A percentile compares a stretch with the other conserved stretches of the same genome.
Evolutionary conservation across 2,113 vertebrate genomes (phyloP).

Genomic region (Otocyon megalotis): DNA sequence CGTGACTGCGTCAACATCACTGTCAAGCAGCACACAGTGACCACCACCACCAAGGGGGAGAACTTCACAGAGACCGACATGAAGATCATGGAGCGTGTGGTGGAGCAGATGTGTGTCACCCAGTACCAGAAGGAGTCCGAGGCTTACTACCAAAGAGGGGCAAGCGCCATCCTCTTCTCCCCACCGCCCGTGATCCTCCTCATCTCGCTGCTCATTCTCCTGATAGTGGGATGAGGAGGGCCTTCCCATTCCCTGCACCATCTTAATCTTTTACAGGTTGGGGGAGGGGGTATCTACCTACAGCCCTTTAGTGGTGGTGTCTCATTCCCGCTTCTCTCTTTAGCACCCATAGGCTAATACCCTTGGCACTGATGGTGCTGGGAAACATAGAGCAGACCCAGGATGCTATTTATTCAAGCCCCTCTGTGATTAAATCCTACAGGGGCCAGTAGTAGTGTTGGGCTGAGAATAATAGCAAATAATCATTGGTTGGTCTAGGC

Average conservation of each 20-base stretch:
- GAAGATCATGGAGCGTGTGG: slow-evolving; percentile 87
- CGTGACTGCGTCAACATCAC: slow-evolving; percentile 89
- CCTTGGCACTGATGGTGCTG: slow-evolving; percentile 29
- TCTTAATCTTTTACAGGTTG: slow-evolving; percentile 20
- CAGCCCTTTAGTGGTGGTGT: slow-evolving; percentile 55
- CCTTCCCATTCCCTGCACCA: neutral
- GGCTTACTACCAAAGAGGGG: slow-evolving; percentile 50
- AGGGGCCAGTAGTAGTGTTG: neutral
- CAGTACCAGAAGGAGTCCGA: slow-evolving; percentile 84
- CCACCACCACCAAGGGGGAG: slow-evolving; percentile 81
- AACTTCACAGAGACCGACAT: slow-evolving; percentile 83
- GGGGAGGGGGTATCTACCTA: slow-evolving; percentile 45
- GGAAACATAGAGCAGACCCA: slow-evolving; percentile 28
- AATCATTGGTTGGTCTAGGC: neutral
- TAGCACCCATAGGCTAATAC: slow-evolving; percentile 58
- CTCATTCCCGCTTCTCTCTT: slow-evolving; percentile 70
- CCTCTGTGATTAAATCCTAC: neutral
- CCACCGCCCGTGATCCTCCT: slow-evolving; percentile 79
- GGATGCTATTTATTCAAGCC: slow-evolving; percentile 1
- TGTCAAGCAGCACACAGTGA: slow-evolving; percentile 85
- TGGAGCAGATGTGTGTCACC: slow-evolving; percentile 87
- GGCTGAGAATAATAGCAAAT: neutral
- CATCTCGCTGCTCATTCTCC: slow-evolving; percentile 82
- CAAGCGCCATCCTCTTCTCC: slow-evolving; percentile 47
- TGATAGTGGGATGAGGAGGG: slow-evolving; percentile 75